Evolutionary conservation across 2,888 invertebrate species (phyloP), one percentile per base, ranked within the genome.

Genomic region (Tholera decimalis): DNA sequence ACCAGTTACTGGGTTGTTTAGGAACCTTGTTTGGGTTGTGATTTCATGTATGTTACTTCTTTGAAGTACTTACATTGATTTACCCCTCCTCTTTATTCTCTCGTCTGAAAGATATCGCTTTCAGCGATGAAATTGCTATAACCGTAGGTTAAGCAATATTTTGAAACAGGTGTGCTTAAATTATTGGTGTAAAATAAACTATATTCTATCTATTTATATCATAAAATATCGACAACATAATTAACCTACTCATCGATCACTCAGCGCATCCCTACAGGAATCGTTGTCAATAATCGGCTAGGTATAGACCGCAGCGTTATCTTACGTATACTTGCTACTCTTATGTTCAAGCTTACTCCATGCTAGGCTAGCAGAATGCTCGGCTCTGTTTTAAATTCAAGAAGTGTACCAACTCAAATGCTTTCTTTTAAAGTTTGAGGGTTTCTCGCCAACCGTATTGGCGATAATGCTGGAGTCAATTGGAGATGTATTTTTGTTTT

Each of bases 261-360:
- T 0, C 0, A 0, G 26, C 59, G 26, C 89, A 82, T 70, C 88
- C 76, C 88, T 90, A 82, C 3, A 75, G 66, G 85, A 85, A 83
- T 88, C 85, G 87, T 84, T 84, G 83, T 85, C 87, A 88, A 89
- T 90, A 90, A 91, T 90, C 89, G 90, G 86, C 89, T 87, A 85
- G 79, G 84, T 85, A 86, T 83, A 85, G 84, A 88, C 88, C 89
- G 81, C 89, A 83, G 82, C 35, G 63, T 78, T 80, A 80, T 79
- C 73, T 77, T 73, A 71, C 62, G 41, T 79, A 73, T 75, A 61
- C 74, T 78, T 60, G 56, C 54, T 74, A 73, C 71, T 74, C 68
- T 63, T 74, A 69, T 66, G 72, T 64, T 73, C 53, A 62, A 70
- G 79, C 66, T 67, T 59, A 28, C 65, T 71, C 50, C 65, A 59